Evolutionary conservation across 2,113 vertebrate genomes (phyloP).

Genomic region (Mungos mungo): DNA sequence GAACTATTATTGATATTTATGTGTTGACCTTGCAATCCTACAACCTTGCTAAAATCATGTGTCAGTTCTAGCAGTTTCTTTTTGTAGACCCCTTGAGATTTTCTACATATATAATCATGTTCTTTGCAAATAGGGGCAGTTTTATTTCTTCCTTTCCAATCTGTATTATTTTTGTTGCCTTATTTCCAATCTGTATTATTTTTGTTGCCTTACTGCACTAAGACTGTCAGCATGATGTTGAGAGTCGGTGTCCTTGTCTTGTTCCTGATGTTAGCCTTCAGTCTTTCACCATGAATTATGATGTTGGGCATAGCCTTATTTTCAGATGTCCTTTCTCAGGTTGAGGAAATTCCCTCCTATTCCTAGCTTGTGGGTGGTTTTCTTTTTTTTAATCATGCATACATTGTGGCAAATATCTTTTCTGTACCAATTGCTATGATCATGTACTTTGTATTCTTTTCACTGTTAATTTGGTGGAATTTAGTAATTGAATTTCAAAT

Average conservation of each 20-base stretch:
- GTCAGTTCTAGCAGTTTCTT: not conserved
- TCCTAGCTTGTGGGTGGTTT: not conserved
- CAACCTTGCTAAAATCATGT: not conserved
- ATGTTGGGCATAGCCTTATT: not conserved
- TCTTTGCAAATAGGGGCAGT: not conserved
- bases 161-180: not conserved
- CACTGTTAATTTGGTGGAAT: not conserved
- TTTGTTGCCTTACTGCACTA: not conserved
- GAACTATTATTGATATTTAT: not conserved
- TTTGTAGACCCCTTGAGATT: not conserved
- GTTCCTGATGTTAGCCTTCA: not conserved
- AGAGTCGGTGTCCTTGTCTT: not conserved
- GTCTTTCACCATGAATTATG: conserved; percentile 3
- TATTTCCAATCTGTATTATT: not conserved
- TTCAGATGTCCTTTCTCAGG: not conserved
- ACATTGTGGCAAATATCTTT: not conserved
- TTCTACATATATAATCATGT: not conserved
- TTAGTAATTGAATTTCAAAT: conserved; percentile 8
- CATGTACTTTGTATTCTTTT: not conserved
- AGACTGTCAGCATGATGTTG: not conserved
- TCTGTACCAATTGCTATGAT: not conserved
- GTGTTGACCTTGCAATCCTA: not conserved
- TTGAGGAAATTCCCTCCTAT: not conserved
- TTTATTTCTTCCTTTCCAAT: not conserved
- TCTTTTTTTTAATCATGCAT: not conserved